Evolutionary conservation across 2,888 invertebrate genomes (phyloP).

Genomic region (Pollenia griseotomentosa): DNA sequence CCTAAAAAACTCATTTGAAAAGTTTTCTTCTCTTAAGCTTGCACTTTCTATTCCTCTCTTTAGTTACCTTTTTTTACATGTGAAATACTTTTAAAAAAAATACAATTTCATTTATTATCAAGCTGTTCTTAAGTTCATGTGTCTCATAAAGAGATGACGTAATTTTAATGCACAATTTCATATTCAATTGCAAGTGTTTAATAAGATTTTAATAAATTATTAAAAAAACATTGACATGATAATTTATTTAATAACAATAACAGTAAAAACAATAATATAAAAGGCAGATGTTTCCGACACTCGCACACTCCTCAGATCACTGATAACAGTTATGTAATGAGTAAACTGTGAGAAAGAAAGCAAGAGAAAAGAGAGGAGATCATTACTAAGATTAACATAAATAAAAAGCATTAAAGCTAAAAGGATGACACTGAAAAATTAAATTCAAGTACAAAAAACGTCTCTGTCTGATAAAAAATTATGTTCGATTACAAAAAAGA

Average conservation of each 20-base stretch:
- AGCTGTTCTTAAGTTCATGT: neutral
- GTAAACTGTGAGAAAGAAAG: neutral
- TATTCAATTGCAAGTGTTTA: slow-evolving; percentile 68
- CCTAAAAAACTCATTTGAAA: no score
- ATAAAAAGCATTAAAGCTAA: neutral
- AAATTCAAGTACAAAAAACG: neutral
- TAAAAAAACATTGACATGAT: slow-evolving; percentile 67
- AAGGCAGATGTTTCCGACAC: slow-evolving; percentile 55
- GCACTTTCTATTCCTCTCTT: slow-evolving; percentile 1
- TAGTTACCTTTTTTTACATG: no score
- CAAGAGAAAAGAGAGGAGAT: neutral
- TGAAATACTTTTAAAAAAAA: slow-evolving; percentile 11
- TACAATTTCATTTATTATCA: slow-evolving; percentile 44
- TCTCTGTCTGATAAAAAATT: no score
- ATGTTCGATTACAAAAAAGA: no score
- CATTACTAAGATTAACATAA: neutral
- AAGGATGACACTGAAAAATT: neutral
- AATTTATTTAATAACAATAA: slow-evolving; percentile 57
- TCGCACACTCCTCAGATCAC: neutral
- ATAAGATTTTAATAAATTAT: slow-evolving; percentile 67
- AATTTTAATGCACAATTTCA: slow-evolving; percentile 65
- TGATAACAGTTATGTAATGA: slow-evolving; percentile 11
- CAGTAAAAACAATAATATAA: slow-evolving; percentile 9
- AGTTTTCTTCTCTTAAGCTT: no score
- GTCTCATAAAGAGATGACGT: slow-evolving; percentile 67